Evolutionary conservation across 2,113 vertebrate species (phyloP), one percentile per base, ranked within the genome.

Genomic region (Choloepus hoffmanni): DNA sequence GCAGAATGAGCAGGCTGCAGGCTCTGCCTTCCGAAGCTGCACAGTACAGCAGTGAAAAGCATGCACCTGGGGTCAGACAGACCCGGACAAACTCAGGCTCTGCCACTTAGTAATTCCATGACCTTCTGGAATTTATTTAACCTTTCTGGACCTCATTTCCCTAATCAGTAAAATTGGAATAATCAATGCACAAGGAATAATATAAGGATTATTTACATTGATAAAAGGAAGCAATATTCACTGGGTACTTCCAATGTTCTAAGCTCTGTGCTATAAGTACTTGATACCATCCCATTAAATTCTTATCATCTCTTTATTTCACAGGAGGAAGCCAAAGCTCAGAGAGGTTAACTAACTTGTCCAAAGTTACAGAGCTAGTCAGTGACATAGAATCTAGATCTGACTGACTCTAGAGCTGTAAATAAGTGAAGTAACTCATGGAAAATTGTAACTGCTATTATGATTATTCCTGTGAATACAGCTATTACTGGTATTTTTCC

Each of bases 131-230:
- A 73, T 53, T 40, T 82, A 13, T 12, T 95, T 60, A 58, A 89
- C 19, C 16, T 82, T 62, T 87, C 96, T 76, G 4, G 26, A 23
- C 50, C 89, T 84, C 7, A 50, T 55, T 43, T 48, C 70, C 26
- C 50, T 83, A 72, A 62, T 50, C 45, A 40, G 89, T 43, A 63
- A 89, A 62, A 82, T 67, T 40, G 50, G 28, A 23, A 74, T 21
- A 40, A 36, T 81, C 43, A 70, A 33, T 28, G 58, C 62, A 16
- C 24, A 58, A 50, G 30, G 26, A 92, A 14, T 48, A 26, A 28
- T 53, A 48, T 21, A 93, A 96, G 33, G 43, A 89, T 90, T 58
- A 55, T 53, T 58, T 92, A 96, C 19, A 68, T 15, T 9, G 58
- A 82, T 90, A 53, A 63, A 18, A 23, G 78, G 78, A 92, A 43